Percentiles rank a stretch among this genome's conserved stretches.
Evolutionary conservation across 2,113 vertebrate species (phyloP).

Genomic region (Euleptes europaea): DNA sequence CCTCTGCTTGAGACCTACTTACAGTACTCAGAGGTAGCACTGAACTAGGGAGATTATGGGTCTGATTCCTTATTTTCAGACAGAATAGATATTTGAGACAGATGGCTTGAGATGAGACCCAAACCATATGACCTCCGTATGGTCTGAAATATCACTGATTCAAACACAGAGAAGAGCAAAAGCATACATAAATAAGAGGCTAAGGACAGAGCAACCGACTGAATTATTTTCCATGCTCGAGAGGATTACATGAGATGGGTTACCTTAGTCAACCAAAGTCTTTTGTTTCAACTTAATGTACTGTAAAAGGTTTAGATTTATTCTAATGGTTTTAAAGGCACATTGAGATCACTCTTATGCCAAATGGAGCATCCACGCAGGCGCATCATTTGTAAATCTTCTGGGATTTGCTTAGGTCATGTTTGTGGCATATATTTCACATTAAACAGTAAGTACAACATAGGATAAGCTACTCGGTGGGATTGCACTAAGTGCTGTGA

Average conservation of each 20-base stretch:
- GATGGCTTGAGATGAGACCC: constrained; percentile 6
- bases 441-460: not conserved
- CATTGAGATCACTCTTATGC: not conserved
- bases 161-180: not conserved
- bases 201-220: accelerated
- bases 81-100: constrained; percentile 18
- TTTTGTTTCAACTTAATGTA: constrained; percentile 10
- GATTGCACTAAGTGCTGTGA: not conserved
- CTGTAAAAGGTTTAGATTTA: not conserved
- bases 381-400: accelerated
- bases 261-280: not conserved
- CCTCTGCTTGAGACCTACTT: not conserved
- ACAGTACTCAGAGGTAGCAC: not conserved
- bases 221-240: not conserved
- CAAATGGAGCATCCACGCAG: not conserved
- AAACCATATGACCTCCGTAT: not conserved
- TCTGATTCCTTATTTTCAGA: constrained; percentile 1
- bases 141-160: not conserved
- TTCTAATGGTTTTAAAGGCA: not conserved
- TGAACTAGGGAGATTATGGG: not conserved
- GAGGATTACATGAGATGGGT: not conserved
- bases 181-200: not conserved
- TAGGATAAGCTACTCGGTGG: not conserved
- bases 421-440: not conserved
- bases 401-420: not conserved